Evolutionary conservation across 2,888 invertebrate species (phyloP).

Genomic region (Ctena decussata): DNA sequence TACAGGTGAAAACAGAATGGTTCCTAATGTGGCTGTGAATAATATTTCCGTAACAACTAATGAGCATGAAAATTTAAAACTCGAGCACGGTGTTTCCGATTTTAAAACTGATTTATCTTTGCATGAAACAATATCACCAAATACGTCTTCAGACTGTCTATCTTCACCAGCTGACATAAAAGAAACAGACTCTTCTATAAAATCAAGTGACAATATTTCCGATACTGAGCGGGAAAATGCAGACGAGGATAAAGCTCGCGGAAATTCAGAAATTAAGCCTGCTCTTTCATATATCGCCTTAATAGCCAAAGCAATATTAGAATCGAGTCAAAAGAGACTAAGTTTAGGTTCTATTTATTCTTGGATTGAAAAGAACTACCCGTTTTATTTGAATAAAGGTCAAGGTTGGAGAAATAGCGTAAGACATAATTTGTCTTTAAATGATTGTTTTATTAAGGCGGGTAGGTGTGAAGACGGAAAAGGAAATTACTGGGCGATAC

Average conservation of each 20-base stretch:
- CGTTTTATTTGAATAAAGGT: constrained; percentile 84
- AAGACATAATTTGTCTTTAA: constrained; percentile 85
- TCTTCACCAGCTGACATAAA: constrained; percentile 47
- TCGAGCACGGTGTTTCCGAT: constrained; percentile 56
- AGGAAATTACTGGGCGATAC: constrained; percentile 85
- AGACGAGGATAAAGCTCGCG: constrained; percentile 69
- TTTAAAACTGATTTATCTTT: constrained; percentile 64
- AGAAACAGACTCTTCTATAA: constrained; percentile 46
- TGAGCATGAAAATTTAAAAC: constrained; percentile 26
- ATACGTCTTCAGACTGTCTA: constrained; percentile 58
- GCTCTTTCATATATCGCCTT: constrained; percentile 85
- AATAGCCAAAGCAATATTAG: constrained; percentile 85
- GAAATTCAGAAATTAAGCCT: constrained; percentile 82
- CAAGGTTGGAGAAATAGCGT: constrained; percentile 86
- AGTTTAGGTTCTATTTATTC: constrained; percentile 86
- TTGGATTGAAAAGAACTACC: constrained; percentile 85
- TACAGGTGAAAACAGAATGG: constrained; percentile 55
- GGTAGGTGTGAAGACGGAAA: constrained; percentile 84
- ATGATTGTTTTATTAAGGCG: constrained; percentile 85
- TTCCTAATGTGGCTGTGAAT: constrained; percentile 44
- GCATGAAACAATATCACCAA: constrained; percentile 62
- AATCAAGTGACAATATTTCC: constrained; percentile 57
- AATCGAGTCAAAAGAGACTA: constrained; percentile 81
- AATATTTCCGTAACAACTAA: constrained; percentile 19
- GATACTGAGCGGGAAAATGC: constrained; percentile 56